Evolutionary conservation across 2,797 vertebrate genomes (phyloP), one percentile per base, ranked within the genome.

Genomic region (Spinus pinus): DNA sequence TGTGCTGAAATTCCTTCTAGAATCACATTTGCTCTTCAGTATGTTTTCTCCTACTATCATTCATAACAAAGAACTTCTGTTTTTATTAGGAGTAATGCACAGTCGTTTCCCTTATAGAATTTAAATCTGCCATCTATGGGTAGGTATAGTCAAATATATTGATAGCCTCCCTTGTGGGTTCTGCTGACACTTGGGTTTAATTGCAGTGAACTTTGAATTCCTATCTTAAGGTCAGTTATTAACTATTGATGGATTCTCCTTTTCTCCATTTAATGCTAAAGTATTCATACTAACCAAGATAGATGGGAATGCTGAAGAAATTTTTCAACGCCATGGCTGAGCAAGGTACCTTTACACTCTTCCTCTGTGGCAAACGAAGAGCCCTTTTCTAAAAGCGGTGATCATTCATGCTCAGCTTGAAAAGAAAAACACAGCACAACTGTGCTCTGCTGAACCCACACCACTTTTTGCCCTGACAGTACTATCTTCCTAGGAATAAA

Each of bases 181-280:
- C 96, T 96, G 92, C 96, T 97, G 97, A 98, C 97, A 97, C 97
- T 97, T 95, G 94, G 97, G 96, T 97, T 92, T 98, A 98, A 98
- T 98, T 98, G 97, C 97, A 80, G 97, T 98, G 98, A 98, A 98
- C 98, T 98, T 98, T 98, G 98, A 98, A 98, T 98, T 97, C 94
- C 96, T 97, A 97, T 97, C 97, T 98, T 98, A 98, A 98, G 98
- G 98, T 98, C 98, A 98, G 98, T 98, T 98, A 98, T 98, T 98
- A 98, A 98, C 97, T 97, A 97, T 97, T 98, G 97, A 98, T 98
- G 98, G 97, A 98, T 98, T 98, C 95, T 96, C 95, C 97, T 97
- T 97, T 98, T 97, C 97, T 94, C 96, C 95, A 97, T 96, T 98
- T 98, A 98, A 98, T 98, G 97, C 97, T 98, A 97, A 98, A 97